Conservation (phyloP, 2,888 invertebrate genomes). For the Dromius quadrimaculatus region DNA sequence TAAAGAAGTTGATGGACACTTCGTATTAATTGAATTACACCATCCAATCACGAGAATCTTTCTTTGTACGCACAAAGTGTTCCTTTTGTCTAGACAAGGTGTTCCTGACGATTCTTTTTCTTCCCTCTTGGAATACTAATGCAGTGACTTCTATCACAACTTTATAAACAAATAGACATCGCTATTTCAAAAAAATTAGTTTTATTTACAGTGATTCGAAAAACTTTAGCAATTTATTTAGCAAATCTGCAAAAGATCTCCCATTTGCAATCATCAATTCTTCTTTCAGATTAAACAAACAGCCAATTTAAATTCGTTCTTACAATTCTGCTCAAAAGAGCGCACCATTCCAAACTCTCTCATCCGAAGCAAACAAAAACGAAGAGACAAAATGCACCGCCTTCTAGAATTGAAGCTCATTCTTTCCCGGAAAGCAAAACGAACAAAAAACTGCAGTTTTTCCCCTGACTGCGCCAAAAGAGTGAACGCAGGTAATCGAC, state of each 20-base stretch:
- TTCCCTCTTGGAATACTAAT: too few relatives aligned
- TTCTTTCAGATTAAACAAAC: conserved; percentile 33
- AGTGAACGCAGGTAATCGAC: conserved; percentile 9
- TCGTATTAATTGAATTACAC: too few relatives aligned
- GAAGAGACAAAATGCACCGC: conserved; percentile 11
- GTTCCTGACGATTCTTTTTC: too few relatives aligned
- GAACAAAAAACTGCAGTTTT: neutral
- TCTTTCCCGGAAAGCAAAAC: neutral
- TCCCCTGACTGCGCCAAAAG: neutral
- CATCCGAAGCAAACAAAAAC: neutral
- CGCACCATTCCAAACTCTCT: neutral
- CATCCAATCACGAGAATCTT: too few relatives aligned
- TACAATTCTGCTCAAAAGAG: conserved; percentile 1
- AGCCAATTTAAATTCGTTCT: conserved; percentile 10
- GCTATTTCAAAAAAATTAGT: too few relatives aligned
- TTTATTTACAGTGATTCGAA: too few relatives aligned
- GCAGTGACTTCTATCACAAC: too few relatives aligned
- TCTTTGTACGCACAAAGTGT: too few relatives aligned
- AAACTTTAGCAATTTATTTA: neutral
- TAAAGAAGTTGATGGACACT: too few relatives aligned
- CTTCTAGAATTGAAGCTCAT: conserved; percentile 3
- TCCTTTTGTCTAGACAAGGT: too few relatives aligned
- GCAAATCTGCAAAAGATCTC: neutral
- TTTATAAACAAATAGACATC: too few relatives aligned
- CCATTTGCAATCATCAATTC: conserved; percentile 2